phyloP scores from a whole-genome alignment of 2,797 vertebrate species.

The Lindbergichthys nudifrons region DNA sequence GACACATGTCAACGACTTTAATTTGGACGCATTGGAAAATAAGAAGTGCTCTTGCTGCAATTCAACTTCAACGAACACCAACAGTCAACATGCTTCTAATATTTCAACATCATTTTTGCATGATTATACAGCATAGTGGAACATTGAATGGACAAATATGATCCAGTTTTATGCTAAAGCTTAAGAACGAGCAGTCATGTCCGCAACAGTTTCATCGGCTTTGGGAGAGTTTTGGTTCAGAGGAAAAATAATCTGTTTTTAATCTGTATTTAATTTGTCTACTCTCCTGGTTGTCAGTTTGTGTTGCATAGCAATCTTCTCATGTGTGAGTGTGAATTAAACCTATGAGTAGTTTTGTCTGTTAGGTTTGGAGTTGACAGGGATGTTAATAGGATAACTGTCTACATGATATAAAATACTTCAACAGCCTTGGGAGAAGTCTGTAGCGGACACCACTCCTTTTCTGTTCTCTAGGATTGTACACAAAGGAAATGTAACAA shows the following conservation, averaged over 20 bases:
- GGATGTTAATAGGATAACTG: constrained; percentile 14
- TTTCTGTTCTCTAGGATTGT: not conserved
- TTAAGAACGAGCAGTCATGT: not conserved
- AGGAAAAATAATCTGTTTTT: constrained; percentile 12
- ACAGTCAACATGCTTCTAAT: constrained; percentile 6
- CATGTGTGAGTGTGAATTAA: constrained; percentile 18
- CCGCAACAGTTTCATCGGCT: constrained; percentile 22
- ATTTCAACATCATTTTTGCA: constrained; percentile 20
- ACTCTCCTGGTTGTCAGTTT: constrained; percentile 28
- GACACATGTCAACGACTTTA: not conserved
- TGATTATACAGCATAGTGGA: constrained; percentile 13
- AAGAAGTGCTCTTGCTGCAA: not conserved
- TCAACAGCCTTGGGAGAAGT: constrained; percentile 13
- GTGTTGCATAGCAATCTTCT: constrained; percentile 15
- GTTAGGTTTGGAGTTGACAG: constrained; percentile 26
- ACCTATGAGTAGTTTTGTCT: constrained; percentile 13
- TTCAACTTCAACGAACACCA: not conserved
- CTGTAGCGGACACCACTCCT: not conserved
- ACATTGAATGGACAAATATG: not conserved
- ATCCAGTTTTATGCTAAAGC: constrained; percentile 25
- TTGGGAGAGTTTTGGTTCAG: constrained; percentile 19
- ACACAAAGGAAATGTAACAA: constrained; percentile 9
- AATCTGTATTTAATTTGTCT: constrained; percentile 23
- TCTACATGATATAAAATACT: constrained; percentile 13
- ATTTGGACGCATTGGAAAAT: not conserved